Conservation (phyloP, 2,113 vertebrate genomes). For the Epinephelus moara region DNA sequence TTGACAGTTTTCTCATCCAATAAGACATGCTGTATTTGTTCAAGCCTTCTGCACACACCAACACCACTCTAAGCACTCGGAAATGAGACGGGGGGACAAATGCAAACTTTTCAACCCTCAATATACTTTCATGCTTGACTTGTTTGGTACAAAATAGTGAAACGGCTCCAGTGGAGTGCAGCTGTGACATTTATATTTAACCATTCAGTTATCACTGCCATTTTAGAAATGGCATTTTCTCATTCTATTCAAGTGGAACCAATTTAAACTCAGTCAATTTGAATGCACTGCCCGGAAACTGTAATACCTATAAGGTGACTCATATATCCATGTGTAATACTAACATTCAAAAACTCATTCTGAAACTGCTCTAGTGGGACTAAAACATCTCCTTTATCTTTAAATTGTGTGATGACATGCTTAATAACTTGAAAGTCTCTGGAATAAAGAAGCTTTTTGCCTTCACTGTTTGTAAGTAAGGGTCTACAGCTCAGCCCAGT, state of each 20-base stretch:
- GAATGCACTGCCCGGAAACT: slow-evolving; percentile 41
- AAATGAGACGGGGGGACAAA: slow-evolving; percentile 59
- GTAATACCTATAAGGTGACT: slow-evolving; percentile 30
- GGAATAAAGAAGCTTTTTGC: slow-evolving; percentile 25
- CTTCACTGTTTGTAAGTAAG: slow-evolving; percentile 8
- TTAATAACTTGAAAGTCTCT: slow-evolving; percentile 25
- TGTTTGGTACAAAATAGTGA: slow-evolving; percentile 52
- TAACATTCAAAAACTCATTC: slow-evolving; percentile 49
- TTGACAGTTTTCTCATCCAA: slow-evolving; percentile 53
- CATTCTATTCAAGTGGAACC: slow-evolving; percentile 56
- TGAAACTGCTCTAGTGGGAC: slow-evolving; percentile 14
- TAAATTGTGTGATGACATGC: slow-evolving; percentile 58
- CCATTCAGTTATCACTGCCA: slow-evolving; percentile 58
- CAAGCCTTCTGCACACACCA: slow-evolving; percentile 20
- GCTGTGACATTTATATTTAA: slow-evolving; percentile 79
- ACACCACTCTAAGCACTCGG: slow-evolving; percentile 36
- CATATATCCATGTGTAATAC: slow-evolving; percentile 35
- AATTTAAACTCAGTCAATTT: slow-evolving; percentile 55
- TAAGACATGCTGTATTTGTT: slow-evolving; percentile 64
- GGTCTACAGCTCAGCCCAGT: background rate
- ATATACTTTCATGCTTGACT: slow-evolving; percentile 72
- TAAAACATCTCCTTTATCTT: slow-evolving; percentile 51
- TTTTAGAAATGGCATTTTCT: slow-evolving; percentile 52
- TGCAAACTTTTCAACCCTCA: slow-evolving; percentile 64
- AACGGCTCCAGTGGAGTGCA: slow-evolving; percentile 55